Percentiles rank a stretch among this genome's conserved stretches.
These are phyloP conservation scores for Enteromius anoplus DNA, from an alignment of 2,797 vertebrate species.

Conservation along the genomic window DNA sequence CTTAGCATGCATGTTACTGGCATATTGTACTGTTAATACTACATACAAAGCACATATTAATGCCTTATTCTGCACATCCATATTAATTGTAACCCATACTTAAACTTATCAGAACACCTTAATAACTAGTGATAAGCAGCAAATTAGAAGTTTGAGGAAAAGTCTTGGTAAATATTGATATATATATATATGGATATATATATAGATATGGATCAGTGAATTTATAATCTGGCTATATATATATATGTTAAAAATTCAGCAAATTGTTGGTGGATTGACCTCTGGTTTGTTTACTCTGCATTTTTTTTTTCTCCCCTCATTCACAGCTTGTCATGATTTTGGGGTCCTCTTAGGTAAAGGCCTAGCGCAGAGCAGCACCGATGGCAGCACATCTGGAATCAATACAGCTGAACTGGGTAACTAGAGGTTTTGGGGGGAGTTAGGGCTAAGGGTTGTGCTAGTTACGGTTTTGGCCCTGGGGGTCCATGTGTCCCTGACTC, in stretches of 20 bases:
- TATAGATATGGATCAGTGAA: not conserved
- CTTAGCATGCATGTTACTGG: not conserved
- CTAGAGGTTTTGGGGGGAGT: conserved; percentile 68
- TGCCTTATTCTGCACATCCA: not conserved
- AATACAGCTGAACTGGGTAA: conserved; percentile 77
- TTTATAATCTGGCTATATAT: no score
- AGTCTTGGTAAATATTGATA: not conserved
- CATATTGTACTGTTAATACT: not conserved
- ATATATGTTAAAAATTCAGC: not conserved
- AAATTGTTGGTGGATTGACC: conserved; percentile 35
- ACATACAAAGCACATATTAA: not conserved
- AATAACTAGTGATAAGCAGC: not conserved
- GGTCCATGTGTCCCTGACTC: conserved; percentile 85
- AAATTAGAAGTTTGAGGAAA: not conserved
- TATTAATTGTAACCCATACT: not conserved
- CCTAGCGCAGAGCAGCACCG: conserved; percentile 51
- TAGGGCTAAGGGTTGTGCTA: conserved; percentile 68
- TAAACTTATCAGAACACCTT: not conserved
- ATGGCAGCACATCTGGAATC: conserved; percentile 81
- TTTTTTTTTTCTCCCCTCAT: conserved; percentile 45
- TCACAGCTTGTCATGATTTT: conserved; percentile 64
- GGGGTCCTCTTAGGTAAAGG: conserved; percentile 77
- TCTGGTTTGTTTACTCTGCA: conserved; percentile 53
- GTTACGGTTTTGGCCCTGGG: conserved; percentile 82
- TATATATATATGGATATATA: not conserved